Base-by-base conservation (phyloP, 2,888 invertebrate species). In the Pandemis heparana region DNA sequence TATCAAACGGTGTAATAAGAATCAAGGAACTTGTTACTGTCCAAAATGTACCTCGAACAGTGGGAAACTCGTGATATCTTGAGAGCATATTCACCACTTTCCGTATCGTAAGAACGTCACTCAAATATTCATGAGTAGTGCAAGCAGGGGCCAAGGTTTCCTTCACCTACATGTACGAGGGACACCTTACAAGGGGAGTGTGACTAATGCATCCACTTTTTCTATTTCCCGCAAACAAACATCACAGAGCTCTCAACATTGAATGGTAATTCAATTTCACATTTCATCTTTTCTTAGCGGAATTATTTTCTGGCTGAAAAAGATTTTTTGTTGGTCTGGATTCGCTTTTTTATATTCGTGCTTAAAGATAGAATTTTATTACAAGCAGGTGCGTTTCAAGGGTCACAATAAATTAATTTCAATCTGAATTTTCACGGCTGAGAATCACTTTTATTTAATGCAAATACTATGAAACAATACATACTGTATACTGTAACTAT, bases 41-140 rank as follows among this genome's bases (percentile, higher is more conserved):
- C 75, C 71, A 71, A 68, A 73, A 74, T 64, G 66, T 70, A 70
- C 56, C 61, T 61, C 48, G 63, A 67, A 75, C 72, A 72, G 64
- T 76, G 68, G 48, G 67, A 70, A 66, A 70, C 70, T 65, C 60
- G 66, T 70, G 65, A 73, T 74, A 70, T 65, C 75, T 69, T 70
- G 66, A 81, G 80, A 84, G 82, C 83, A 87, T 85, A 86, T 88
- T 87, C 86, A 82, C 86, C 84, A 85, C 83, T 87, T 87, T 83
- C 80, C 83, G 80, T 83, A 81, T 84, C 83, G 84, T 82, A 85
- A 85, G 85, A 82, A 81, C 81, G 82, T 82, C 81, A 82, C 85
- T 91, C 86, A 91, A 90, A 89, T 91, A 91, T 91, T 91, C 89
- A 91, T 91, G 89, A 87, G 83, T 82, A 82, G 82, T 90, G 89